Conservation (phyloP, 2,888 invertebrate species). For the Spisula subtruncata region DNA sequence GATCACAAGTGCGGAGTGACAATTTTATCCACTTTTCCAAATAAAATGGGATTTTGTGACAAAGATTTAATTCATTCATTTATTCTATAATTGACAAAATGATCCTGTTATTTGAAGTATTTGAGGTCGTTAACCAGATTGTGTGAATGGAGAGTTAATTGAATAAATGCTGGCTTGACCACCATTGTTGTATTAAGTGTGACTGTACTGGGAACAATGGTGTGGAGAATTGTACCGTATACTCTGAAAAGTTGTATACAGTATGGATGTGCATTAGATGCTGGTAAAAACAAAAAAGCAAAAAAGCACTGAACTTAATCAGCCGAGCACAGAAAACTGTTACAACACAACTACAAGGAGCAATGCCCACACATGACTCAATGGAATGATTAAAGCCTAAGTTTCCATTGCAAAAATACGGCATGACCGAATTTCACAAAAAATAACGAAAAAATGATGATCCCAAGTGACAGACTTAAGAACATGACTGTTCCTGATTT, state of each 20-base stretch:
- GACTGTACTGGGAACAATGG: background rate
- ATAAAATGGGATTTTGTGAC: background rate
- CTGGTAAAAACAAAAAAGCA: too few relatives aligned
- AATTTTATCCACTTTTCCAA: background rate
- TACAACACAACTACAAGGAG: too few relatives aligned
- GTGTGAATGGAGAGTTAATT: background rate
- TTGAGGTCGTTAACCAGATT: background rate
- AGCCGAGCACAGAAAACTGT: too few relatives aligned
- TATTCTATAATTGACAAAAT: background rate
- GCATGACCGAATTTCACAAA: too few relatives aligned
- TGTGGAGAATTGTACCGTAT: background rate
- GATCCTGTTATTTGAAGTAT: background rate
- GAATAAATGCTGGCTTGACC: background rate
- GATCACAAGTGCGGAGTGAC: background rate
- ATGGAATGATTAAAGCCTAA: too few relatives aligned
- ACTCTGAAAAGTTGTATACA: background rate
- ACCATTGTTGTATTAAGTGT: background rate
- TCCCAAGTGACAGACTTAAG: too few relatives aligned
- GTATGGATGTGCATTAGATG: too few relatives aligned
- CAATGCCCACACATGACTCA: too few relatives aligned
- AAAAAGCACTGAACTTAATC: too few relatives aligned
- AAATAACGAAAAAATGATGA: too few relatives aligned
- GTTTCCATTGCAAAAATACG: too few relatives aligned
- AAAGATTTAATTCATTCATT: conserved; percentile 1
- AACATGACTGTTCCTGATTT: background rate